Evolutionary conservation across 2,888 invertebrate species (phyloP), one percentile per base, ranked within the genome.

Genomic region (Drosophila cyrtoloma): DNA sequence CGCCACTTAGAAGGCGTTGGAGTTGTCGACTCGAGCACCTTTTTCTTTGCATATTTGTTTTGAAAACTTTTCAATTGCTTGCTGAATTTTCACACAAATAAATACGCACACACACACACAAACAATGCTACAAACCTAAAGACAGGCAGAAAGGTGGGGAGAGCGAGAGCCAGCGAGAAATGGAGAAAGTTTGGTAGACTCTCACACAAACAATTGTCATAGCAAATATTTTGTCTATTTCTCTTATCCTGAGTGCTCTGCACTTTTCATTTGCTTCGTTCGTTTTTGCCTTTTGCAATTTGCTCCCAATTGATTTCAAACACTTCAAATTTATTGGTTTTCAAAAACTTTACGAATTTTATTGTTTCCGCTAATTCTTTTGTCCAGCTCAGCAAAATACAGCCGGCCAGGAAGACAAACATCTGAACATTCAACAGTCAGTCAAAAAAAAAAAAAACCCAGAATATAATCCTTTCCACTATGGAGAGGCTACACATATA

Each of bases 281-380:
- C 71, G 71, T 76, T 82, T 82, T 76, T 86, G 86, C 66, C 81
- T 75, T 79, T 82, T 77, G 85, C 89, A 87, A 86, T 87, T 87
- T 84, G 89, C 86, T 89, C 78, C 78, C 87, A 87, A 87, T 87
- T 86, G 87, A 87, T 87, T 86, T 83, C 81, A 81, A 86, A 84
- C 87, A 87, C 87, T 87, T 84, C 75, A 84, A 89, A 87, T 87
- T 87, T 87, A 89, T 87, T 87, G 87, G 87, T 83, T 86, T 84
- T 86, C 81, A 77, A 84, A 87, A 89, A 83, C 77, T 87, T 89
- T 83, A 39, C 69, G 75, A 84, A 89, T 81, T 89, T 89, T 89
- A 90, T 89, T 89, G 89, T 89, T 90, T 90, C 90, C 90, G 86
- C 84, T 89, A 89, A 89, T 89, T 89, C 89, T 77, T 89, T 89